Base-by-base conservation (phyloP, 2,888 invertebrate genomes). In the Pasiphila rectangulata region DNA sequence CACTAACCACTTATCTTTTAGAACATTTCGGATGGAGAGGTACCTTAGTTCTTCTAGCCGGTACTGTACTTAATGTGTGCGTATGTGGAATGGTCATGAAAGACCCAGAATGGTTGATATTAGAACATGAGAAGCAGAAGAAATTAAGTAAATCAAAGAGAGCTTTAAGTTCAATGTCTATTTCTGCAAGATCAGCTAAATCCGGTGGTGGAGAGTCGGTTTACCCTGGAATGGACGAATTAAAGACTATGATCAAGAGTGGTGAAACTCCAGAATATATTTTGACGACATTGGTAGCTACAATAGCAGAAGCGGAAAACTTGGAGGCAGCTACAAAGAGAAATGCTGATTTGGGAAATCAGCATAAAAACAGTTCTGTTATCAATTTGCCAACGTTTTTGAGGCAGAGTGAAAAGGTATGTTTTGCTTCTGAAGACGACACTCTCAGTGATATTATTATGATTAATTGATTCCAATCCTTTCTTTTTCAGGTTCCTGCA, bases 41-140 rank as follows among this genome's bases (percentile, higher is more conserved):
- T 17, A 91, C 95, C 2, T 91, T 94, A 6, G 73, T 96, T 3
- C 87, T 96, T 7, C 81, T 97, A 46, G 94, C 95, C 4, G 96
- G 95, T 44, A 93, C 95, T 25, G 94, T 97, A 83, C 91, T 96
- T 67, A 94, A 96, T 79, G 93, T 96, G 67, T 95, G 95, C 70
- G 93, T 95, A 4, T 96, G 95, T 75, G 97, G 96, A 5, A 92
- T 94, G 12, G 89, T 96, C 1, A 96, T 97, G 95, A 90, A 94
- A 52, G 97, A 97, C 73, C 94, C 97, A 2, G 95, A 96, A 62
- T 96, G 96, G 96, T 90, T 92, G 73, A 89, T 91, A 21, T 61
- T 87, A 40, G 93, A 93, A 63, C 93, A 93, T 64, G 91, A 90
- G 64, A 92, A 91, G 75, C 89, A 82, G 55, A 78, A 83, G 45